Conservation (phyloP, 2,888 invertebrate genomes). For the Cyrtodaria siliqua region DNA sequence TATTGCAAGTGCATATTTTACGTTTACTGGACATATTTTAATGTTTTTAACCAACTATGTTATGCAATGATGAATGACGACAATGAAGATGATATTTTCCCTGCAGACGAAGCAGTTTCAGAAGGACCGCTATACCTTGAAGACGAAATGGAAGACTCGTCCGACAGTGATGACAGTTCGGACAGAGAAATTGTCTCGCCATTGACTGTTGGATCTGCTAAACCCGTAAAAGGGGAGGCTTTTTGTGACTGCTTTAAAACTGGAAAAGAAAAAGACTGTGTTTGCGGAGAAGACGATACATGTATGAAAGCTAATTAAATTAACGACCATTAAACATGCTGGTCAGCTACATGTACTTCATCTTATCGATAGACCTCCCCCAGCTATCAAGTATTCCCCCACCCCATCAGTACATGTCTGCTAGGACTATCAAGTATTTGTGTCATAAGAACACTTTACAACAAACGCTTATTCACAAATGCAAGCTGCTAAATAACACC, state of each 20-base stretch:
- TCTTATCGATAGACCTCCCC: no score
- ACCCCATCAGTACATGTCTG: no score
- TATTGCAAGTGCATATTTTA: background rate
- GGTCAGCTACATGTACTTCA: no score
- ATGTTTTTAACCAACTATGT: conserved; percentile 8
- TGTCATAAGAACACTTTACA: no score
- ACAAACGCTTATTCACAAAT: no score
- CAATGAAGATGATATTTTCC: conserved; percentile 22
- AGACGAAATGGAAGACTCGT: conserved; percentile 43
- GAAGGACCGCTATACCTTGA: conserved; percentile 15
- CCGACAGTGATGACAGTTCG: conserved; percentile 47
- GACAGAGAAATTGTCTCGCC: conserved; percentile 55
- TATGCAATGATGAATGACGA: conserved; percentile 25
- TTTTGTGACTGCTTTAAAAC: conserved; percentile 78
- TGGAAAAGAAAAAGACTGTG: conserved; percentile 73
- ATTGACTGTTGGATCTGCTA: conserved; percentile 55
- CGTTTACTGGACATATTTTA: background rate
- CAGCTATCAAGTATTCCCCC: no score
- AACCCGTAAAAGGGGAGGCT: conserved; percentile 72
- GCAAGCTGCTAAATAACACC: no score
- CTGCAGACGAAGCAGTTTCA: background rate
- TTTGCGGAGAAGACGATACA: conserved; percentile 79
- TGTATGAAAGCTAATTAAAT: no score
- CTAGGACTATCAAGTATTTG: no score
- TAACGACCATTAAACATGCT: no score